Evolutionary conservation across 1,140 invertebrate species (phyloP).

Genomic region (Leptinotarsa undecemlineata): DNA sequence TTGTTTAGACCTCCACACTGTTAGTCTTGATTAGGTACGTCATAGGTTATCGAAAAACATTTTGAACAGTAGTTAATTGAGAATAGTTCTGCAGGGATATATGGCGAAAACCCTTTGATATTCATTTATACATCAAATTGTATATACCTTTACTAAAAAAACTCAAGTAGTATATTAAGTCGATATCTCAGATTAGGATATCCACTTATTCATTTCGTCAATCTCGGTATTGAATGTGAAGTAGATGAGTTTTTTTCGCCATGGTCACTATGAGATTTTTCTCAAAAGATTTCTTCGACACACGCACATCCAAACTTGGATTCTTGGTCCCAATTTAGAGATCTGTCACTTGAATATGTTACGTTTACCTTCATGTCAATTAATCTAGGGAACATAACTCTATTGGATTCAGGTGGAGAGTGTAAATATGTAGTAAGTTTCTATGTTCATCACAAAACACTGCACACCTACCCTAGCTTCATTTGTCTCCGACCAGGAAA

Average conservation of each 20-base stretch:
- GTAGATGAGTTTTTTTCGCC: too few species aligned
- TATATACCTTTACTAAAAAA: neutral
- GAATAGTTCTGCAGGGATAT: too few species aligned
- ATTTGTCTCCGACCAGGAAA: conserved; percentile 24
- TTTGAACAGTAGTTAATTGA: too few species aligned
- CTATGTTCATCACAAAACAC: conserved; percentile 28
- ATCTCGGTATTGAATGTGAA: too few species aligned
- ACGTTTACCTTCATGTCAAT: conserved; percentile 57
- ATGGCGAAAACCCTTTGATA: too few species aligned
- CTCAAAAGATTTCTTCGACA: neutral
- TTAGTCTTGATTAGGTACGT: too few species aligned
- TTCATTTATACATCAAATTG: too few species aligned
- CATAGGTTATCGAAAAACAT: too few species aligned
- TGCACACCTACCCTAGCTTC: conserved; percentile 24
- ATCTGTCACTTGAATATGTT: conserved; percentile 44
- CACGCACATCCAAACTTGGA: conserved; percentile 16
- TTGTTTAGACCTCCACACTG: too few species aligned
- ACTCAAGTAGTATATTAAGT: neutral
- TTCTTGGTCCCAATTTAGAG: conserved; percentile 27
- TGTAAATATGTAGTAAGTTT: conserved; percentile 47
- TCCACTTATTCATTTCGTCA: too few species aligned
- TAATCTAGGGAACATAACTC: conserved; percentile 57
- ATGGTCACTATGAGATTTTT: neutral
- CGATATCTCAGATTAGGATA: too few species aligned
- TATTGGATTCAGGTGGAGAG: conserved; percentile 51